These are phyloP conservation scores for Phengaris arion DNA, from an alignment of 2,888 invertebrate genomes.

Conservation along the genomic window DNA sequence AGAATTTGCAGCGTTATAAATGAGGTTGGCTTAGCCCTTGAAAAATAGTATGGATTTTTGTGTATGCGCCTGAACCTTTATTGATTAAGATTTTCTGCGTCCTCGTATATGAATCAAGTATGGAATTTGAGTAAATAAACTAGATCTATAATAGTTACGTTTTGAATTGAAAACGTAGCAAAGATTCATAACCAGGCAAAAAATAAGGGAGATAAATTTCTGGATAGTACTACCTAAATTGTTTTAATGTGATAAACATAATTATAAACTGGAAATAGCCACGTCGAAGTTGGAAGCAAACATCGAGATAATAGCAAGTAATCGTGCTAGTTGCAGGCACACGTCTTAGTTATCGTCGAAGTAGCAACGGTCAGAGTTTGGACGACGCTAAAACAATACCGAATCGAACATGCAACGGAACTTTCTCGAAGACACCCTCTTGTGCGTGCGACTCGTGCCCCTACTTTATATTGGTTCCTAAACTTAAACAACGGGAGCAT, in stretches of 20 bases:
- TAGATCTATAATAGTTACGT: no score
- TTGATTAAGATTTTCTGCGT: neutral
- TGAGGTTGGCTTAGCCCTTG: constrained; percentile 18
- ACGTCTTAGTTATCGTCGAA: constrained; percentile 55
- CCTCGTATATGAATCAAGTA: neutral
- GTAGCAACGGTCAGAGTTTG: constrained; percentile 63
- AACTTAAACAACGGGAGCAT: constrained; percentile 61
- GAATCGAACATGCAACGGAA: constrained; percentile 77
- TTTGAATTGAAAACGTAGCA: neutral
- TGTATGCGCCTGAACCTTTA: constrained; percentile 5
- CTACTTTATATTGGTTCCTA: constrained; percentile 75
- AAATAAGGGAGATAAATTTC: neutral
- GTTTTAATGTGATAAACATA: constrained; percentile 43
- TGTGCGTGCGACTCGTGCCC: constrained; percentile 66
- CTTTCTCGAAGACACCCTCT: constrained; percentile 72
- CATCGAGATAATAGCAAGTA: constrained; percentile 69
- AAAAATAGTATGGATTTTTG: constrained; percentile 11
- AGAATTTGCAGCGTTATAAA: constrained; percentile 17
- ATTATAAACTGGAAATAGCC: constrained; percentile 20
- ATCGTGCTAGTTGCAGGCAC: constrained; percentile 63
- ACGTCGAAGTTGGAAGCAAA: constrained; percentile 58
- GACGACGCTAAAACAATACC: constrained; percentile 70
- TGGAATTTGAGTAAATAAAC: neutral
- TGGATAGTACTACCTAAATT: neutral
- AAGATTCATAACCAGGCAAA: neutral